A percentile compares a stretch with the other conserved stretches of the same genome.
These are phyloP conservation scores for Tolypeutes matacus DNA, from an alignment of 2,797 vertebrate species.

Conservation along the genomic window DNA sequence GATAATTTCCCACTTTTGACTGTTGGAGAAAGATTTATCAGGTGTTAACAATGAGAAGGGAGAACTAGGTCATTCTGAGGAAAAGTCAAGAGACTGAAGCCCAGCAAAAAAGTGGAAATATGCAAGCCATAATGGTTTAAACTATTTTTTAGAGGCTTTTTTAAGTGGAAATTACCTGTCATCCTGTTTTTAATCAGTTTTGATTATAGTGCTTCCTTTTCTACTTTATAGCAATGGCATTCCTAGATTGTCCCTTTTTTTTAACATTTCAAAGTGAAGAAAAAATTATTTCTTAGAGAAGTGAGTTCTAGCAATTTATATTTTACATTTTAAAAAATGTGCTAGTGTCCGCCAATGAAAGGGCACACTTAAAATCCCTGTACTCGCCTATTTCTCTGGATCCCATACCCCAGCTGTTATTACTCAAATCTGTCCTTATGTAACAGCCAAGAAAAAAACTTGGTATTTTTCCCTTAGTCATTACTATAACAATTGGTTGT, in stretches of 20 bases:
- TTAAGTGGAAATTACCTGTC: not conserved
- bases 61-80: not conserved
- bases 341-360: not conserved
- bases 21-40: not conserved
- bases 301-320: not conserved
- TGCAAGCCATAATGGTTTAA: not conserved
- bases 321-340: slow-evolving; percentile 27
- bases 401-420: not conserved
- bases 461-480: not conserved
- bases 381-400: not conserved
- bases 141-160: not conserved
- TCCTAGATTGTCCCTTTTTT: not conserved
- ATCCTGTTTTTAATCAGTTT: not conserved
- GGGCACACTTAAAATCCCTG: not conserved
- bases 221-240: not conserved
- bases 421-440: not conserved
- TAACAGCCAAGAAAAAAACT: not conserved
- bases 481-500: not conserved
- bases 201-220: not conserved
- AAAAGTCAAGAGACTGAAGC: not conserved
- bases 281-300: not conserved
- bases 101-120: not conserved
- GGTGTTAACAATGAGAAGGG: not conserved
- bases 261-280: not conserved
- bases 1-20: not conserved